A percentile compares a stretch with the other conserved stretches of the same genome.
Conservation (phyloP, 1,140 invertebrate species). For the Colletes latitarsis region DNA sequence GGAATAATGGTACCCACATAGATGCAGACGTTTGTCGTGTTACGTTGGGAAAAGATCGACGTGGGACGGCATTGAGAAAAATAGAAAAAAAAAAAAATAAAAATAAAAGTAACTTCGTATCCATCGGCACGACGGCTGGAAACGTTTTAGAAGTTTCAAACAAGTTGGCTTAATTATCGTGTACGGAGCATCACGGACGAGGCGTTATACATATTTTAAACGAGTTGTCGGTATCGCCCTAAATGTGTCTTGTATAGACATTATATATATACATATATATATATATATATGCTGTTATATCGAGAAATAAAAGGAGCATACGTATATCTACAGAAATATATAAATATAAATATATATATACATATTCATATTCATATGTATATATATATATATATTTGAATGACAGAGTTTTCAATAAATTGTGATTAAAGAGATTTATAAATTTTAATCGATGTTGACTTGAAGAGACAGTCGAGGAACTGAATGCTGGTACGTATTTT, state of each 20-base stretch:
- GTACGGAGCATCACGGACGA: slow-evolving; percentile 3
- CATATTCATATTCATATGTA: too few relatives aligned
- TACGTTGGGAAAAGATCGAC: neutral
- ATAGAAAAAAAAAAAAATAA: fast-evolving
- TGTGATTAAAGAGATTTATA: slow-evolving; percentile 6
- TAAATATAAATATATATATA: neutral
- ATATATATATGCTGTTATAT: neutral
- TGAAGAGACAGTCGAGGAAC: neutral
- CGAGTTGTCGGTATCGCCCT: slow-evolving; percentile 28
- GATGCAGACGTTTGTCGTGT: neutral
- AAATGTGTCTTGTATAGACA: slow-evolving; percentile 33
- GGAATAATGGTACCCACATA: neutral
- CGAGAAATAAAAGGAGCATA: neutral
- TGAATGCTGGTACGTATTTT: neutral
- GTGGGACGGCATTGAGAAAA: neutral
- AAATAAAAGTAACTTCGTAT: neutral
- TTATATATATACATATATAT: slow-evolving; percentile 9
- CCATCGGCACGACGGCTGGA: neutral
- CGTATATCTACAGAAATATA: neutral
- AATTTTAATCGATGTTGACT: slow-evolving; percentile 23
- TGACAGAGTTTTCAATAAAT: slow-evolving; percentile 27
- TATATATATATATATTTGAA: neutral
- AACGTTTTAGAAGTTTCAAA: neutral
- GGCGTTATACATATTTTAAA: slow-evolving; percentile 31
- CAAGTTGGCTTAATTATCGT: slow-evolving; percentile 36